phyloP scores from a whole-genome alignment of 2,888 invertebrate species.

The Eupithecia vulgata region DNA sequence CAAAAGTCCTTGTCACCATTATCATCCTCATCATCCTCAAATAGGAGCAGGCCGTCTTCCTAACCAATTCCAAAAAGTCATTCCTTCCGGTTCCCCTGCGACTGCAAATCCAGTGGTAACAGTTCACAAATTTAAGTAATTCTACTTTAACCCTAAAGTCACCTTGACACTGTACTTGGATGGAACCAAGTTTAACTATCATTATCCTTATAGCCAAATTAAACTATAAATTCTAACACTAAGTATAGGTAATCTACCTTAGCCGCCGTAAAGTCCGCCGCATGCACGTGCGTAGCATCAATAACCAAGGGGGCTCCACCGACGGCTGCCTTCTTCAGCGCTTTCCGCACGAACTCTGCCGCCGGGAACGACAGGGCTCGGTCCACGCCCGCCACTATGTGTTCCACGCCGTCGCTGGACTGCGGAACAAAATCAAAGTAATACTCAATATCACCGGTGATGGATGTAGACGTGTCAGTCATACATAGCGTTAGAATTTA shows the following conservation, averaged over 20 bases:
- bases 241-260: conserved; percentile 83
- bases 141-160: background rate
- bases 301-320: conserved; percentile 86
- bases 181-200: background rate
- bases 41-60: background rate
- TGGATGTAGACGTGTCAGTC: too few relatives aligned
- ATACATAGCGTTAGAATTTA: too few relatives aligned
- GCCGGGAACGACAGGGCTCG: conserved; percentile 91
- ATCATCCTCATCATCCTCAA: too few relatives aligned
- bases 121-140: background rate
- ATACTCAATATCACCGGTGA: too few relatives aligned
- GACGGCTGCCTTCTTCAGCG: conserved; percentile 88
- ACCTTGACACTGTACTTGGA: background rate
- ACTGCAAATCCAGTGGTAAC: too few relatives aligned
- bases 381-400: conserved; percentile 87
- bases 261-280: conserved; percentile 91
- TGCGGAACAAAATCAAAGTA: conserved; percentile 39
- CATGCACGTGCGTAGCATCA: conserved; percentile 91
- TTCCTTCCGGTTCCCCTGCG: background rate
- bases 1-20: background rate
- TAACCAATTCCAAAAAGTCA: too few relatives aligned
- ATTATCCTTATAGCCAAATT: background rate
- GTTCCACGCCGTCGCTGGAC: conserved; percentile 73
- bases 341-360: conserved; percentile 89
- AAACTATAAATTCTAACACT: background rate